phyloP scores from a whole-genome alignment of 2,888 invertebrate genomes.

The Zelleria hepariella region DNA sequence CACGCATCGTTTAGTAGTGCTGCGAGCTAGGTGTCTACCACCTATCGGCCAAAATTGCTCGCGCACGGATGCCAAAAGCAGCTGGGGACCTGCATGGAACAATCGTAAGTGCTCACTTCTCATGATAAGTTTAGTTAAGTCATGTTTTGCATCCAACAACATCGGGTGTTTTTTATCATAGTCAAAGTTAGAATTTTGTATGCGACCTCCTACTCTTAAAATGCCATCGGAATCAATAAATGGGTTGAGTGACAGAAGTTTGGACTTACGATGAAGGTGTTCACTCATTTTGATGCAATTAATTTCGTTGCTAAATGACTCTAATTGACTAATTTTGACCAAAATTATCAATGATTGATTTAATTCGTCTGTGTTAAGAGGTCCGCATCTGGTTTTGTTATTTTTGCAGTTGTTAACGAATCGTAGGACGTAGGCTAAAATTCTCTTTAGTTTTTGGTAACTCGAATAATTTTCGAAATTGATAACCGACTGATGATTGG shows the following conservation, averaged over 20 bases:
- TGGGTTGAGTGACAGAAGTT: neutral
- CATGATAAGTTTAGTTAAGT: conserved; percentile 1
- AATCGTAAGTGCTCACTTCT: neutral
- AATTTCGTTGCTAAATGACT: too few species aligned
- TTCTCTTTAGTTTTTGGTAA: conserved; percentile 7
- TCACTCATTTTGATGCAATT: too few species aligned
- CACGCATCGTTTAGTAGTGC: neutral
- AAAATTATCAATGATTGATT: too few species aligned
- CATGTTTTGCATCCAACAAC: neutral
- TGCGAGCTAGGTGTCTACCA: conserved; percentile 3
- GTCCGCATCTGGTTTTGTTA: neutral
- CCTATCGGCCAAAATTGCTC: conserved; percentile 3
- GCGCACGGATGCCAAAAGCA: neutral
- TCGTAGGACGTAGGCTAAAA: conserved; percentile 9
- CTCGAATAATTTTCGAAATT: conserved; percentile 10
- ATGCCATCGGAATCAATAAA: conserved; percentile 9
- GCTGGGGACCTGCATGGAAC: conserved; percentile 4
- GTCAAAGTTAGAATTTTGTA: neutral
- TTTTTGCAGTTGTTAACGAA: conserved; percentile 3
- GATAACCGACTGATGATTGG: too few species aligned
- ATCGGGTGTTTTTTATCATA: conserved; percentile 5
- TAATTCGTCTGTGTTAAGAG: too few species aligned
- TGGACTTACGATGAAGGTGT: too few species aligned
- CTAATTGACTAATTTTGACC: too few species aligned
- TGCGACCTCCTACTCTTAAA: conserved; percentile 8